These are phyloP conservation scores for Cricetomys ansorgei DNA, from an alignment of 2,113 vertebrate genomes.

Conservation along the genomic window DNA sequence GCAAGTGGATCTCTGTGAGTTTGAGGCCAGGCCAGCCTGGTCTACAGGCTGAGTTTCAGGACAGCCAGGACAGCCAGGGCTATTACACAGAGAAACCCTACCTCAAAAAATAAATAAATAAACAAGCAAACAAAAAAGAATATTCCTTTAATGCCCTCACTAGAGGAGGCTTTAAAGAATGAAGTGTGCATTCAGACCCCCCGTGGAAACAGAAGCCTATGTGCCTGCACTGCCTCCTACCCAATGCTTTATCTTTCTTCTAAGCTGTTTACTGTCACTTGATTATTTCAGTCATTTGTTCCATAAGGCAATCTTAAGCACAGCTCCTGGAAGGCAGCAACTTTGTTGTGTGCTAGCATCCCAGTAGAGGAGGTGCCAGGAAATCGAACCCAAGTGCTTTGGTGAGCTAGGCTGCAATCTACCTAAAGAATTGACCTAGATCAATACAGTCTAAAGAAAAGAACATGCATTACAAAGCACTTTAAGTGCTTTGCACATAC, in stretches of 20 bases:
- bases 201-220: background rate
- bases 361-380: background rate
- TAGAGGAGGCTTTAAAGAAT: background rate
- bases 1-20: too few species aligned
- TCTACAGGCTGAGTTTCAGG: too few species aligned
- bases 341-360: background rate
- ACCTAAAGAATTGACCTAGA: background rate
- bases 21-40: too few species aligned
- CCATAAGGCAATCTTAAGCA: background rate
- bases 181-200: background rate
- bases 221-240: background rate
- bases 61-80: too few species aligned
- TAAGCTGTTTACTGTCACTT: background rate
- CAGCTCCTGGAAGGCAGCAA: background rate
- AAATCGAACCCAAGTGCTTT: background rate
- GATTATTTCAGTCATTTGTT: background rate
- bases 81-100: too few species aligned
- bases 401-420: background rate
- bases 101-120: too few species aligned
- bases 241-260: background rate
- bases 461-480: background rate
- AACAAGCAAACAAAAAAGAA: too few species aligned
- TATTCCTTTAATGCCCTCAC: background rate
- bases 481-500: background rate
- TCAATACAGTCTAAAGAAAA: background rate